Base-by-base conservation (phyloP, 2,888 invertebrate genomes). In the Ceratothoa steindachneri region DNA sequence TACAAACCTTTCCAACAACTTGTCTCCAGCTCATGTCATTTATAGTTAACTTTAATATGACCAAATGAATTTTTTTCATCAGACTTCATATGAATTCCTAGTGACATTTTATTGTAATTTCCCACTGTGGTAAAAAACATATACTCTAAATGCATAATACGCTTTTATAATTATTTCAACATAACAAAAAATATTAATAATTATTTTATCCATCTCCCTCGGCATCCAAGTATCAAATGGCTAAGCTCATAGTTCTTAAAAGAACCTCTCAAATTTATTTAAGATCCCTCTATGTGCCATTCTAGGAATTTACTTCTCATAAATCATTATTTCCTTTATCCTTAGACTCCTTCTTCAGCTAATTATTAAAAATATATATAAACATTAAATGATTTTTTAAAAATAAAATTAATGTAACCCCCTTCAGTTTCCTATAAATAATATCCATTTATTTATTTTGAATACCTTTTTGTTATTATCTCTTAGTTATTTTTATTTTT, bases 161-260 rank as follows among this genome's bases (percentile, higher is more conserved):
- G 15, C 5, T 41, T 41, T 41, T 41, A 41, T 41, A 41, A 41
- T 41, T 41, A 41, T 41, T 41, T 41, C 15, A n/a, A 41, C 15
- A 15, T 41, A 41, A 41, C 41, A 5, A 41, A 41, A n/a, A 41
- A 15, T 41, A 15, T 15, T n/a, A n/a, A n/a, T n/a, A n/a, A n/a
- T 41, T 15, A 41, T 41, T n/a, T 41, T 41, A 41, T 41, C 41
- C 41, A 41, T 41, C 41, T 76, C 76, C 76, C 76, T 76, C 76
- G 76, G 72, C 76, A 76, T 76, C 76, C 76, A 76, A 76, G 76
- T 76, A 76, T 76, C 72, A 73, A 76, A 66, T 72, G 76, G 70
- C 76, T 76, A 73, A 76, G 76, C 76, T 76, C 76, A 76, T 71
- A 75, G 19, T 51, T 51, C 69, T 60, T 69, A 75, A 69, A 72